These are phyloP conservation scores for Pogonophryne albipinna DNA, from an alignment of 2,797 vertebrate genomes.

Conservation along the genomic window DNA sequence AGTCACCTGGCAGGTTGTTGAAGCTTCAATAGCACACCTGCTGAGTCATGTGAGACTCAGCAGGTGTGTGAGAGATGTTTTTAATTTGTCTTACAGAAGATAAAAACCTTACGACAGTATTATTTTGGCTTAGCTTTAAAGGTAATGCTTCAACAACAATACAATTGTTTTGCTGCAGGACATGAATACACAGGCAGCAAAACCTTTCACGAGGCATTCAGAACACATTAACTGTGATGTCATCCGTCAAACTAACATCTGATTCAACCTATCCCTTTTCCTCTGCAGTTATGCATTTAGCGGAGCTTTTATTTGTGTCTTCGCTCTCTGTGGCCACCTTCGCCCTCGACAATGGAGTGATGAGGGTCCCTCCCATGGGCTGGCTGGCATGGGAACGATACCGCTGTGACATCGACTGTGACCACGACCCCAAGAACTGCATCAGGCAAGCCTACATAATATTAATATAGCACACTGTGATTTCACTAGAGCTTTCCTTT, in stretches of 20 bases:
- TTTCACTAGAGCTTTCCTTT: not conserved
- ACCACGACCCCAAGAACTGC: conserved; percentile 90
- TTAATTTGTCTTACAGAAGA: not conserved
- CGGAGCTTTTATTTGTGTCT: conserved; percentile 48
- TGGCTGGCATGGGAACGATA: conserved; percentile 97
- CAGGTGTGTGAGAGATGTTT: not conserved
- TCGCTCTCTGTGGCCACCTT: conserved; percentile 55
- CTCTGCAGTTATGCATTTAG: conserved; percentile 66
- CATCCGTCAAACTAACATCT: not conserved
- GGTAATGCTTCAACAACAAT: not conserved
- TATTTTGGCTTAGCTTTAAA: not conserved
- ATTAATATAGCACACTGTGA: not conserved
- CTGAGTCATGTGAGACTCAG: conserved; percentile 51
- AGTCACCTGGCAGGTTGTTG: conserved; percentile 45
- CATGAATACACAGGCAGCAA: not conserved
- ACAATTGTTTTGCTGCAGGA: not conserved
- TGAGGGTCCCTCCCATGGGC: conserved; percentile 93
- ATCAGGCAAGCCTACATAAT: conserved; percentile 85
- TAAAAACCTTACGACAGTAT: no score
- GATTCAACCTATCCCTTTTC: not conserved
- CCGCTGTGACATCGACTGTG: conserved; percentile 91
- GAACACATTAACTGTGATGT: not conserved
- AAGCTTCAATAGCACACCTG: conserved; percentile 23
- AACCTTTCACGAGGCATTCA: not conserved
- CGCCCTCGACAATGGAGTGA: conserved; percentile 91